A percentile compares a stretch with the other conserved stretches of the same genome.
These are phyloP conservation scores for Catamblyrhynchus diadema DNA, from an alignment of 2,797 vertebrate species.

Conservation along the genomic window DNA sequence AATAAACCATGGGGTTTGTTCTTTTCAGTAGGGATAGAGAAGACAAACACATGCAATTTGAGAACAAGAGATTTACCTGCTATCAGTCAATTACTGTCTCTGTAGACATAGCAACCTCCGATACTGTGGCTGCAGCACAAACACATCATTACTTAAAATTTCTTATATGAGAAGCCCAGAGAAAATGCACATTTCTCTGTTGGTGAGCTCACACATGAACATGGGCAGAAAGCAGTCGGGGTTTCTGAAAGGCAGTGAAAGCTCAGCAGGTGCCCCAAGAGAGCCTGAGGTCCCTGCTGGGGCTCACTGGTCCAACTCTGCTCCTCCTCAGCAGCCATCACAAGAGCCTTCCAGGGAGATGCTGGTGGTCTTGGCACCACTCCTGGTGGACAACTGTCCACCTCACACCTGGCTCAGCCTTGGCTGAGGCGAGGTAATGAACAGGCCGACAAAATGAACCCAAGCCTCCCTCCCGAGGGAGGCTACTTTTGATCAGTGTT, in stretches of 20 bases:
- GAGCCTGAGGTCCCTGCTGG: neutral
- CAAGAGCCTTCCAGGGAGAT: slow-evolving; percentile 3
- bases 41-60: neutral
- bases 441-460: neutral
- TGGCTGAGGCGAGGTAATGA: neutral
- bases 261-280: neutral
- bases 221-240: rapidly evolving
- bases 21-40: neutral
- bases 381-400: slow-evolving; percentile 48
- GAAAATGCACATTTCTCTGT: neutral
- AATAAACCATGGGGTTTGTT: neutral
- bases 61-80: neutral
- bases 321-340: neutral
- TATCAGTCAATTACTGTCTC: neutral
- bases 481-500: slow-evolving; percentile 20
- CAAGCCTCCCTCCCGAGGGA: neutral
- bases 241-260: neutral
- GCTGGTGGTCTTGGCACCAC: slow-evolving; percentile 29
- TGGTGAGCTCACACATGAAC: neutral
- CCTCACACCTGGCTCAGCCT: slow-evolving; percentile 47
- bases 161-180: neutral
- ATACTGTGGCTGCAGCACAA: neutral
- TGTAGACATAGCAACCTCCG: neutral
- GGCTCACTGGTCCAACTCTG: neutral
- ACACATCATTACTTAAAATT: neutral